A percentile compares a stretch with the other conserved stretches of the same genome.
These are phyloP conservation scores for Malachius bipustulatus DNA, from an alignment of 2,888 invertebrate genomes.

Conservation along the genomic window DNA sequence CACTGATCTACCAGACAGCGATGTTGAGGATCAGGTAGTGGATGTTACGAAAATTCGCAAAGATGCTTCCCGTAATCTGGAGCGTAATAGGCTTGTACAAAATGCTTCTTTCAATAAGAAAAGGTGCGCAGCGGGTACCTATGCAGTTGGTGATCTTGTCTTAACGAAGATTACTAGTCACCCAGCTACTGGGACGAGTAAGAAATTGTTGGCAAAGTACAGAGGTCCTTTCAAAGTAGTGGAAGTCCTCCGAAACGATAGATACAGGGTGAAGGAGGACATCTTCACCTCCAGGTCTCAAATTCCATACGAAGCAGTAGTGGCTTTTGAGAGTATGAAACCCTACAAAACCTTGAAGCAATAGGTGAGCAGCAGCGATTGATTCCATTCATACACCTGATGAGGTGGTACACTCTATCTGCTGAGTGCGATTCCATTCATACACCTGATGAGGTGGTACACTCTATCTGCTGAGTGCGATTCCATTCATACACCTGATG, in stretches of 20 bases:
- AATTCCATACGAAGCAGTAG: too few relatives aligned
- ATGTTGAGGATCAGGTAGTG: slow-evolving; percentile 6
- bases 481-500: too few relatives aligned
- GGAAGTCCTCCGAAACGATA: slow-evolving; percentile 9
- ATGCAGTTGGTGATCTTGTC: slow-evolving; percentile 14
- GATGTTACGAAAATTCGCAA: slow-evolving; percentile 11
- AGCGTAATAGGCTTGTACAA: slow-evolving; percentile 4
- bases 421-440: too few relatives aligned
- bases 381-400: too few relatives aligned
- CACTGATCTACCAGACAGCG: background rate
- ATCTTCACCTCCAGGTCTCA: too few relatives aligned
- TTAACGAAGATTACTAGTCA: slow-evolving; percentile 10
- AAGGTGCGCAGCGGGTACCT: slow-evolving; percentile 4
- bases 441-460: too few relatives aligned
- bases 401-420: too few relatives aligned
- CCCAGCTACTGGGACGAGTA: slow-evolving; percentile 13
- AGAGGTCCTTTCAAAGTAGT: slow-evolving; percentile 15
- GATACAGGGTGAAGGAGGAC: slow-evolving; percentile 12
- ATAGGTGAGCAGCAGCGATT: too few relatives aligned
- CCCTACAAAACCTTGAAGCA: too few relatives aligned
- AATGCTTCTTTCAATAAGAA: slow-evolving; percentile 3
- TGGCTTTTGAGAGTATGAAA: too few relatives aligned
- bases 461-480: too few relatives aligned
- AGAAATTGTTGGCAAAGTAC: slow-evolving; percentile 15
- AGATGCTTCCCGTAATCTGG: slow-evolving; percentile 7